Base-by-base conservation (phyloP, 2,888 invertebrate species). In the Drosophila birchii region DNA sequence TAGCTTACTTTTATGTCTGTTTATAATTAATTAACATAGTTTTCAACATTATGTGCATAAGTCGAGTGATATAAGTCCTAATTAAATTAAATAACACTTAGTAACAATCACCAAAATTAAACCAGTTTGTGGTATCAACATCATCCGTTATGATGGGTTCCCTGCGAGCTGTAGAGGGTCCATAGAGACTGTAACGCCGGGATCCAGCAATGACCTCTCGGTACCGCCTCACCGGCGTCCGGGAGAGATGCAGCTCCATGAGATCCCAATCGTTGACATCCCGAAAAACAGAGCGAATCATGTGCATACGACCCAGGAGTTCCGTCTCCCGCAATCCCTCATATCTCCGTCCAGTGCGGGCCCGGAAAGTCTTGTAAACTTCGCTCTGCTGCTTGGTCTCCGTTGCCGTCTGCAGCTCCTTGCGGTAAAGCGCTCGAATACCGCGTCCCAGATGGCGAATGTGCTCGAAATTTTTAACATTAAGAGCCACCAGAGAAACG, bases 201-300 rank as follows among this genome's bases (percentile, higher is more conserved):
- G 70, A 62, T 5, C 75, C 76, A 9, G 90, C 92, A 36, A 92
- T 58, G 2, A 89, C 68, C 62, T 90, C 88, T 0, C 67, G 78
- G 39, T 81, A 68, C 5, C 75, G 60, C 18, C 80, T 80, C 3
- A 84, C 75, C 5, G 83, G 83, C 18, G 70, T 69, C 39, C 83
- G 83, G 12, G 88, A 76, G 75, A 84, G 88, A 81, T 84, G 83
- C 54, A 84, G 75, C 45, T 92, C 91, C 69, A 92, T 81, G 9
- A 79, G 68, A 1, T 94, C 93, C 94, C 94, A 95, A 55, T 94
- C 94, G 32, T 93, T 92, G 49, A 92, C 64, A 12, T 93, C 80
- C 0, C 91, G 54, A 0, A 93, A 93, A 7, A 91, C 91, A 0
- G 93, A 92, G 67, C 91, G 91, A 6, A 94, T 68, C 0, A 94